A percentile compares a stretch with the other conserved stretches of the same genome.
phyloP scores from a whole-genome alignment of 2,888 invertebrate genomes.

The Acrobasis consociella region DNA sequence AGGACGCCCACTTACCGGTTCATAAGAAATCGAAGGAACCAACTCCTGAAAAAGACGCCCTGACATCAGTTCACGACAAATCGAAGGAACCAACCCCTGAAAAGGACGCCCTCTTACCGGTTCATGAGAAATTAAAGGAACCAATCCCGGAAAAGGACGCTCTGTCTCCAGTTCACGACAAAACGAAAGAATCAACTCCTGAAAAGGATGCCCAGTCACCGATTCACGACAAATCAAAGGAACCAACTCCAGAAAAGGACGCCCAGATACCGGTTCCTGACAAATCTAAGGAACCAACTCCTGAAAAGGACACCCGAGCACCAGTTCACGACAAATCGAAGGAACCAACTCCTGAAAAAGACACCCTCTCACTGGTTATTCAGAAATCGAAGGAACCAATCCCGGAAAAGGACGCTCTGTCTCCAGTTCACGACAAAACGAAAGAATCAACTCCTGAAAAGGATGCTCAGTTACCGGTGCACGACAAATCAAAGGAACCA shows the following conservation, averaged over 20 bases:
- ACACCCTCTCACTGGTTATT: too few species aligned
- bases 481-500: not conserved
- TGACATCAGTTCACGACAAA: not conserved
- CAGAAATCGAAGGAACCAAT: conserved; percentile 25
- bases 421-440: not conserved
- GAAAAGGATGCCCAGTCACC: conserved; percentile 4
- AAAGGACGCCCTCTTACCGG: not conserved
- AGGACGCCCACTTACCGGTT: not conserved
- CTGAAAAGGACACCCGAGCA: too few species aligned
- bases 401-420: conserved; percentile 6
- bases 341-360: conserved; percentile 22
- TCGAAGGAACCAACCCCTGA: conserved; percentile 14
- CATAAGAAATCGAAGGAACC: not conserved
- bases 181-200: conserved; percentile 13
- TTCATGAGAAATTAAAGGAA: conserved; percentile 19
- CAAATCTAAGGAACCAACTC: conserved; percentile 19
- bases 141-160: conserved; percentile 19
- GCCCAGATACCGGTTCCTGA: too few species aligned
- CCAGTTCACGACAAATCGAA: conserved; percentile 23
- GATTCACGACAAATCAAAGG: conserved; percentile 19
- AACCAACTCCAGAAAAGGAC: conserved; percentile 17
- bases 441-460: conserved; percentile 17
- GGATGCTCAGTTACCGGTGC: not conserved
- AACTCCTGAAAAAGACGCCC: not conserved
- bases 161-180: not conserved